A percentile compares a stretch with the other conserved stretches of the same genome.
Conservation (phyloP, 2,113 vertebrate species). For the Serinus canaria region DNA sequence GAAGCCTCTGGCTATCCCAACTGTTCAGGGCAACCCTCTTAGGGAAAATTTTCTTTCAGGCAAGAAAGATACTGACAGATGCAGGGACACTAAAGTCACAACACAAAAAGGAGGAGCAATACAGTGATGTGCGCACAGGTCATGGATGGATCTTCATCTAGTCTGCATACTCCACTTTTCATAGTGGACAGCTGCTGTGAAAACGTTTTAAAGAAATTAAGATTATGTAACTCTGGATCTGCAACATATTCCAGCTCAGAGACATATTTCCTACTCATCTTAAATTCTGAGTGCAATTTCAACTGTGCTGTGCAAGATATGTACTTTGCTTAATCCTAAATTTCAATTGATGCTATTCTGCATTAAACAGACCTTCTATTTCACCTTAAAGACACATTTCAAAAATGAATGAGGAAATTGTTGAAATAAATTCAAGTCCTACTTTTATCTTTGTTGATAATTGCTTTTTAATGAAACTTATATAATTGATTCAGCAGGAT, state of each 20-base stretch:
- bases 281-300: neutral
- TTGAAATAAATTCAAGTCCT: neutral
- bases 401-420: neutral
- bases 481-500: neutral
- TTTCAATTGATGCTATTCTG: neutral
- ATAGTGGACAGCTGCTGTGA: neutral
- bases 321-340: neutral
- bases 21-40: neutral
- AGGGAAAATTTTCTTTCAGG: neutral
- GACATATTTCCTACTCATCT: neutral
- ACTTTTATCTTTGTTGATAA: neutral
- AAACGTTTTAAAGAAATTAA: neutral
- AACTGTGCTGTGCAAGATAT: neutral
- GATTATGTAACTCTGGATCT: neutral
- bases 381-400: neutral
- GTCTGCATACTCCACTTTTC: neutral
- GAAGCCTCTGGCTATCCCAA: neutral
- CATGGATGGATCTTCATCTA: neutral
- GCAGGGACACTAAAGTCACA: neutral
- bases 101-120: neutral
- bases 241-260: neutral
- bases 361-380: neutral
- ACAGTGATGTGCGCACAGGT: neutral
- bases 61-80: neutral
- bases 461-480: neutral